Conservation (phyloP, 2,888 invertebrate species). For the Eupithecia insigniata region DNA sequence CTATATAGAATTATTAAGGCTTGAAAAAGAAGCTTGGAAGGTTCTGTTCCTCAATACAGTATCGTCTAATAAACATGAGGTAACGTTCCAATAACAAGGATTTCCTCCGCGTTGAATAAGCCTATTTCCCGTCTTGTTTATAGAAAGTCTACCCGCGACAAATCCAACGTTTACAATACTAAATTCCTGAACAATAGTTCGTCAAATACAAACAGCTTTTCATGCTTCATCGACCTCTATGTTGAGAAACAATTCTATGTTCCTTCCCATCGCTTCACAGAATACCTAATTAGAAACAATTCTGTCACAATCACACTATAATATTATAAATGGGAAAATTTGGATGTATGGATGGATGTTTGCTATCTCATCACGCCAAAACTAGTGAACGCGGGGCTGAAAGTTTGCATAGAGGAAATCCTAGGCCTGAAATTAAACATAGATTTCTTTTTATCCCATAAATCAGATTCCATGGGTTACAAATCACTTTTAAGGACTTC, state of each 20-base stretch:
- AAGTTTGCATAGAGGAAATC: too few species aligned
- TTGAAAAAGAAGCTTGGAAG: background rate
- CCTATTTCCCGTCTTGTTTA: slow-evolving; percentile 29
- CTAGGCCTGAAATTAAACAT: too few species aligned
- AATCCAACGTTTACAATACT: slow-evolving; percentile 56
- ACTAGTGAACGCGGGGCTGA: too few species aligned
- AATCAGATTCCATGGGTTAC: too few species aligned
- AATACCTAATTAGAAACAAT: background rate
- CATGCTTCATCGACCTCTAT: slow-evolving; percentile 5
- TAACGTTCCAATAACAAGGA: slow-evolving; percentile 24
- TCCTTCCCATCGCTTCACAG: background rate
- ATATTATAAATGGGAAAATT: too few species aligned
- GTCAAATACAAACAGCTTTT: slow-evolving; percentile 26
- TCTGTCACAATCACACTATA: background rate
- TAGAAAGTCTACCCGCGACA: slow-evolving; percentile 51
- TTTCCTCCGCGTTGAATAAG: slow-evolving; percentile 23
- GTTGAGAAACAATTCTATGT: background rate
- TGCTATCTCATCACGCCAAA: too few species aligned
- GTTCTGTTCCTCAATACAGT: slow-evolving; percentile 11
- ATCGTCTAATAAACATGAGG: slow-evolving; percentile 12
- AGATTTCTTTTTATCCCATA: too few species aligned
- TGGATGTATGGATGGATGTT: too few species aligned
- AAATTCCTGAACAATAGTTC: slow-evolving; percentile 71
- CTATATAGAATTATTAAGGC: background rate
- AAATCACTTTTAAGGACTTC: too few species aligned